phyloP scores from a whole-genome alignment of 2,888 invertebrate genomes.

The Agrenia bidenticulata region DNA sequence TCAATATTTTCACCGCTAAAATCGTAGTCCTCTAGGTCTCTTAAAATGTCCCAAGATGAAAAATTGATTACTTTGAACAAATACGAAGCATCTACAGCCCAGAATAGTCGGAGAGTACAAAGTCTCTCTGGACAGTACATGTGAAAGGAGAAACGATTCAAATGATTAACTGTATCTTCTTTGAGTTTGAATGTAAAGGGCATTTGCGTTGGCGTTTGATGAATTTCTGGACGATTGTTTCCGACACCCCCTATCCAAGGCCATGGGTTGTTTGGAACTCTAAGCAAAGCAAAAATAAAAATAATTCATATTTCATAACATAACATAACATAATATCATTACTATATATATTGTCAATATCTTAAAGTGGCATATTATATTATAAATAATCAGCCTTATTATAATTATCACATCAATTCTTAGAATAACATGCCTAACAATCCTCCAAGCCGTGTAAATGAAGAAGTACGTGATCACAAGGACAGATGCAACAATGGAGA shows the following conservation, averaged over 20 bases:
- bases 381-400: no score
- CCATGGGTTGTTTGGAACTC: slow-evolving; percentile 44
- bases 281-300: slow-evolving; percentile 12
- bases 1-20: no score
- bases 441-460: slow-evolving; percentile 34
- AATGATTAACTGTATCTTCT: slow-evolving; percentile 17
- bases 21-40: slow-evolving; percentile 4
- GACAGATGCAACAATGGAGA: slow-evolving; percentile 37
- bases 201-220: slow-evolving; percentile 42
- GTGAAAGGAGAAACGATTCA: slow-evolving; percentile 29
- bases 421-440: slow-evolving; percentile 45
- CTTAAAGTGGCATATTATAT: no score
- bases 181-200: slow-evolving; percentile 35
- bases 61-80: slow-evolving; percentile 39
- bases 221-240: slow-evolving; percentile 36
- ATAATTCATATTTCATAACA: slow-evolving; percentile 4
- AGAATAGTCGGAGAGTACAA: slow-evolving; percentile 36
- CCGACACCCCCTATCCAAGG: slow-evolving; percentile 32
- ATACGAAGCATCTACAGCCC: slow-evolving; percentile 42
- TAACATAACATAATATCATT: no score
- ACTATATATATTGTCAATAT: no score
- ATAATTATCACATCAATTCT: no score
- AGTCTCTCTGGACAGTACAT: slow-evolving; percentile 20
- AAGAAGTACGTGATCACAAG: slow-evolving; percentile 43
- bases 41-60: slow-evolving; percentile 32